These are phyloP conservation scores for Psix sp. DNA, from an alignment of 1,140 invertebrate genomes.

Conservation along the genomic window DNA sequence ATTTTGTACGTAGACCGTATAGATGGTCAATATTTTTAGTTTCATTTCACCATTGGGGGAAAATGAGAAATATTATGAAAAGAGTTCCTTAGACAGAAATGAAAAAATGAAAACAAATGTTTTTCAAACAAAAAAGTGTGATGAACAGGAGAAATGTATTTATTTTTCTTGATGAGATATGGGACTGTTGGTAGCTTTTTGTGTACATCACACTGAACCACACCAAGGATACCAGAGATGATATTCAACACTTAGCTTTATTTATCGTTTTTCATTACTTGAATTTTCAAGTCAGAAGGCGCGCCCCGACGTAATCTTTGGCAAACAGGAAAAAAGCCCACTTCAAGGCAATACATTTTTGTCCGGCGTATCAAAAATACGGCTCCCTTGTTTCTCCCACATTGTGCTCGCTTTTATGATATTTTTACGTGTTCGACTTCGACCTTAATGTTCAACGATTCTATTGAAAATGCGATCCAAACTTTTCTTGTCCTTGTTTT, in stretches of 20 bases:
- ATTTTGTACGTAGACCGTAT: too few species aligned
- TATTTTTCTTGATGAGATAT: neutral
- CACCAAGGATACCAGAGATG: slow-evolving; percentile 30
- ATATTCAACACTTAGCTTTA: slow-evolving; percentile 51
- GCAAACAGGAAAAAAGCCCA: slow-evolving; percentile 8
- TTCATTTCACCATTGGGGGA: too few species aligned
- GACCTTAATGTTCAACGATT: slow-evolving; percentile 8
- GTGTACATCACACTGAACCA: slow-evolving; percentile 28
- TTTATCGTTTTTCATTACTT: slow-evolving; percentile 47
- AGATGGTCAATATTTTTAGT: too few species aligned
- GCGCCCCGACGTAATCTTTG: slow-evolving; percentile 35
- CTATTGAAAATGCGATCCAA: neutral
- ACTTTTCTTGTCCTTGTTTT: neutral
- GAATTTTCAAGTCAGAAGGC: slow-evolving; percentile 46
- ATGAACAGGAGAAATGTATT: neutral
- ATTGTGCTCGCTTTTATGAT: slow-evolving; percentile 14
- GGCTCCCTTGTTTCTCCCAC: slow-evolving; percentile 1
- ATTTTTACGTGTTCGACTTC: slow-evolving; percentile 22
- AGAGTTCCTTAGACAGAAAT: too few species aligned
- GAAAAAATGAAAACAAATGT: too few species aligned
- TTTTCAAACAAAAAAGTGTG: too few species aligned
- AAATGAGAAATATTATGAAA: too few species aligned
- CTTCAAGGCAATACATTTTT: slow-evolving; percentile 21
- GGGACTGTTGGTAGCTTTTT: slow-evolving; percentile 19
- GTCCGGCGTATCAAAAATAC: slow-evolving; percentile 2